phyloP scores from a whole-genome alignment of 2,888 invertebrate genomes.

The Caprella mutica region DNA sequence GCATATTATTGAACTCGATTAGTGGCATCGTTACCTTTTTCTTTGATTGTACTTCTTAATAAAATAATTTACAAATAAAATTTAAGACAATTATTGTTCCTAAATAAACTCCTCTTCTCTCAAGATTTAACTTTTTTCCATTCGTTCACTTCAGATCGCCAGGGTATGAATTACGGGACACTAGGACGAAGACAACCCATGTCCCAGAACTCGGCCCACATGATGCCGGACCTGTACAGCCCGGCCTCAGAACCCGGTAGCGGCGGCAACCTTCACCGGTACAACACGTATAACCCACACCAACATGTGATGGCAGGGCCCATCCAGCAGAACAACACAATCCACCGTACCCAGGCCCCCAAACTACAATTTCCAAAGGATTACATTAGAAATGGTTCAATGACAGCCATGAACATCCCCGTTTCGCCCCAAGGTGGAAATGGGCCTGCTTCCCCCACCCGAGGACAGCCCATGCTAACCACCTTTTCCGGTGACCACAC shows the following conservation, averaged over 20 bases:
- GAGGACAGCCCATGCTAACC: slow-evolving; percentile 24
- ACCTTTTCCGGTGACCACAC: slow-evolving; percentile 25
- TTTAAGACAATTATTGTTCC: not conserved
- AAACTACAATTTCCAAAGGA: slow-evolving; percentile 34
- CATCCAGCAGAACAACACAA: not conserved
- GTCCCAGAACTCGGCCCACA: not conserved
- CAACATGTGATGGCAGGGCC: no score
- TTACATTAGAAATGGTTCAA: slow-evolving; percentile 33
- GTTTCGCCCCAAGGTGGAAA: not conserved
- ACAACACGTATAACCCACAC: slow-evolving; percentile 24
- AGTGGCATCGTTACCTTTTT: no score
- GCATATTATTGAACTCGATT: no score
- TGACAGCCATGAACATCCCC: slow-evolving; percentile 18
- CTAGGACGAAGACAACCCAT: slow-evolving; percentile 16
- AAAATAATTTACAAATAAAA: not conserved
- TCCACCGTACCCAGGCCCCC: slow-evolving; percentile 20
- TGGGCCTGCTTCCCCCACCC: slow-evolving; percentile 1
- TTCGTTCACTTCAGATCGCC: no score
- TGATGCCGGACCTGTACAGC: slow-evolving; percentile 20
- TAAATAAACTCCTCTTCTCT: no score
- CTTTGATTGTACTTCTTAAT: not conserved
- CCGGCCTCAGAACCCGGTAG: no score
- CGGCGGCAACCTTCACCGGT: slow-evolving; percentile 13
- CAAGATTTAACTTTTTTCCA: no score
- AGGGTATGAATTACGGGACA: slow-evolving; percentile 26